Conservation (phyloP, 2,113 vertebrate genomes). For the Raja brachyura region DNA sequence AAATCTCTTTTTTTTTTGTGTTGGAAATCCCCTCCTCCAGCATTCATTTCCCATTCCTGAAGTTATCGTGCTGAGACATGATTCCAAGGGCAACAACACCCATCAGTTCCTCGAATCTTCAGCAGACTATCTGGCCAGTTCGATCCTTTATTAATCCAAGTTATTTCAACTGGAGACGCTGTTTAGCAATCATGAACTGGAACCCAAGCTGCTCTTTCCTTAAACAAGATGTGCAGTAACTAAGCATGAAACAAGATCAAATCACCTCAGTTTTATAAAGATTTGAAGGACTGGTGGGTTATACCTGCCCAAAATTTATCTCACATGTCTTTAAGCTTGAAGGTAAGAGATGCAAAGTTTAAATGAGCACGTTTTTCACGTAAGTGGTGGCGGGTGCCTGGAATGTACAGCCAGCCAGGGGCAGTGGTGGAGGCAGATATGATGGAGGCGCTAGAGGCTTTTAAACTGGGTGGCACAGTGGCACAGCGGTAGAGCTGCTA, state of each 20-base stretch:
- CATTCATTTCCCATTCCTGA: background rate
- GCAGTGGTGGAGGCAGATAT: too few species aligned
- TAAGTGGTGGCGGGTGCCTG: too few species aligned
- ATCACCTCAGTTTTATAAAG: background rate
- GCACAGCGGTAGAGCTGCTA: too few species aligned
- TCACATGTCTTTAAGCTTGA: too few species aligned
- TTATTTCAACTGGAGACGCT: background rate
- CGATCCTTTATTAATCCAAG: background rate
- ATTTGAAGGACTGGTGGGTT: background rate
- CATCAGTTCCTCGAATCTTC: background rate
- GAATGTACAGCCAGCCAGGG: too few species aligned
- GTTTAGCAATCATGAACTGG: background rate
- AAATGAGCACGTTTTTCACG: too few species aligned
- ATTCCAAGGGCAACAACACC: background rate
- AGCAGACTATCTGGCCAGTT: background rate
- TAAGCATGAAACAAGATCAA: background rate
- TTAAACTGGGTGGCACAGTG: too few species aligned
- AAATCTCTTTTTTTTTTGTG: background rate
- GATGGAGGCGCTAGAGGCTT: too few species aligned
- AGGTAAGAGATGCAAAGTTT: too few species aligned
- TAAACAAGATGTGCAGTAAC: background rate
- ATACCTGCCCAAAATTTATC: too few species aligned
- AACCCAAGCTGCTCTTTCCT: background rate
- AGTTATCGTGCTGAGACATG: background rate
- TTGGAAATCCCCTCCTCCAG: background rate